Percentiles rank a stretch among this genome's conserved stretches.
Evolutionary conservation across 35 echinoderm and acorn worm genomes (phyloP).

Genomic region (Amphiura filiformis): DNA sequence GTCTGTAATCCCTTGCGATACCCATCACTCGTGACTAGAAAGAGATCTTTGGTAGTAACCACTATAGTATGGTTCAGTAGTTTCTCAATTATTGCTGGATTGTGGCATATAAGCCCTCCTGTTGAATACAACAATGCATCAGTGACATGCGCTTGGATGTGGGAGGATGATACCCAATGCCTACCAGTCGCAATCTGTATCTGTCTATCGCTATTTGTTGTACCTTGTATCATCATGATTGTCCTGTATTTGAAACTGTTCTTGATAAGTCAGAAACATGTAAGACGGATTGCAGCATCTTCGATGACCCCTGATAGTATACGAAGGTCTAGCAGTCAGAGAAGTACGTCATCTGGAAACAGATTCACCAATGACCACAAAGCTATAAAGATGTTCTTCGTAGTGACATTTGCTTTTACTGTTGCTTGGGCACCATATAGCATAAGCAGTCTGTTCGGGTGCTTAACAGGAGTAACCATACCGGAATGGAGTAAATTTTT

Average conservation of each 20-base stretch:
- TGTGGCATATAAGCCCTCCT: slow-evolving; percentile 2
- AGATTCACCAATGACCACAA: not conserved
- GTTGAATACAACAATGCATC: slow-evolving; percentile 15
- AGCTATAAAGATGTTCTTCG: slow-evolving; percentile 15
- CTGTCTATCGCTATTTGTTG: slow-evolving; percentile 1
- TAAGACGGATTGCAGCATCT: not conserved
- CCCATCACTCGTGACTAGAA: slow-evolving; percentile 9
- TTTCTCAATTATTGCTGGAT: not conserved
- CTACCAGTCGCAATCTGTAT: not conserved
- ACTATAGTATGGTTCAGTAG: not conserved
- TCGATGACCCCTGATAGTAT: not conserved
- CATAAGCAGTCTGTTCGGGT: slow-evolving; percentile 4
- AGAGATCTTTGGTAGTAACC: not conserved
- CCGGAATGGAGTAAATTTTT: slow-evolving; percentile 18
- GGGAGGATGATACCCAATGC: slow-evolving; percentile 3
- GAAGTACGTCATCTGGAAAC: not conserved
- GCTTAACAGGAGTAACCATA: not conserved
- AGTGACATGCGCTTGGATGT: slow-evolving; percentile 1
- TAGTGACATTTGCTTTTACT: slow-evolving; percentile 31
- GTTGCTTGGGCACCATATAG: slow-evolving; percentile 30
- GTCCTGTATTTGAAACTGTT: slow-evolving; percentile 18
- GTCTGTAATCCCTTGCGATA: slow-evolving; percentile 14
- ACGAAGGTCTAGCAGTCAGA: not conserved
- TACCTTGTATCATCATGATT: not conserved
- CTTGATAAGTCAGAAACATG: slow-evolving; percentile 15